Conservation (phyloP, 2,797 vertebrate genomes). For the Lutjanus argentimaculatus region DNA sequence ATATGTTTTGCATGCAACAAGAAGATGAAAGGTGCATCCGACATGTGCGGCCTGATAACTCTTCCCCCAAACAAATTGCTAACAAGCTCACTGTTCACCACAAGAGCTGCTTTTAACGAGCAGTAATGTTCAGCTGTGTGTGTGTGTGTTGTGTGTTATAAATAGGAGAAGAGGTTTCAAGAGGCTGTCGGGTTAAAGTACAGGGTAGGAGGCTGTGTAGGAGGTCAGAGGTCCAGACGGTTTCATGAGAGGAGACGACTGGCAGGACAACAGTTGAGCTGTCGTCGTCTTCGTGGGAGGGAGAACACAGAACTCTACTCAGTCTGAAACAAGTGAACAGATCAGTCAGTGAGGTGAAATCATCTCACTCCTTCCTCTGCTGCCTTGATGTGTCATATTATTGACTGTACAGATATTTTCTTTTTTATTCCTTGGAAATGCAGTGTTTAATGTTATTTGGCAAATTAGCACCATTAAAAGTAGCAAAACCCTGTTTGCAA, state of each 20-base stretch:
- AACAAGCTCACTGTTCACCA: slow-evolving; percentile 30
- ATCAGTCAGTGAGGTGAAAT: neutral
- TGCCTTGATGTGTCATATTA: no score
- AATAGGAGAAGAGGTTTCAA: slow-evolving; percentile 45
- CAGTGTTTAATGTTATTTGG: no score
- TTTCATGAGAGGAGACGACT: slow-evolving; percentile 36
- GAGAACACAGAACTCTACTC: slow-evolving; percentile 13
- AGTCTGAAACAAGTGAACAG: slow-evolving; percentile 5
- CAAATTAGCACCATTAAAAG: no score
- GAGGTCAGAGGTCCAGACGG: slow-evolving; percentile 59
- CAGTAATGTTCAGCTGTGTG: slow-evolving; percentile 26
- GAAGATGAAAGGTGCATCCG: slow-evolving; percentile 32
- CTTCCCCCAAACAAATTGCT: slow-evolving; percentile 43
- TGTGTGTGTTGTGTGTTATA: slow-evolving; percentile 16
- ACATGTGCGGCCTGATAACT: slow-evolving; percentile 46
- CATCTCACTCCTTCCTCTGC: neutral
- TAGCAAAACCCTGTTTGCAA: no score
- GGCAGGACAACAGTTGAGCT: slow-evolving; percentile 26
- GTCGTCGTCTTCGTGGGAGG: slow-evolving; percentile 36
- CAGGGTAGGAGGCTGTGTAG: slow-evolving; percentile 31
- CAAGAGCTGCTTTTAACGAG: slow-evolving; percentile 38
- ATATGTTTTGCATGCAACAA: slow-evolving; percentile 31
- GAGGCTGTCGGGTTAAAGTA: slow-evolving; percentile 52
- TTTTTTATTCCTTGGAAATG: no score
- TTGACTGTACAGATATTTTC: no score